Evolutionary conservation across 2,797 vertebrate genomes (phyloP).

Genomic region (Ptychadena robeensis): DNA sequence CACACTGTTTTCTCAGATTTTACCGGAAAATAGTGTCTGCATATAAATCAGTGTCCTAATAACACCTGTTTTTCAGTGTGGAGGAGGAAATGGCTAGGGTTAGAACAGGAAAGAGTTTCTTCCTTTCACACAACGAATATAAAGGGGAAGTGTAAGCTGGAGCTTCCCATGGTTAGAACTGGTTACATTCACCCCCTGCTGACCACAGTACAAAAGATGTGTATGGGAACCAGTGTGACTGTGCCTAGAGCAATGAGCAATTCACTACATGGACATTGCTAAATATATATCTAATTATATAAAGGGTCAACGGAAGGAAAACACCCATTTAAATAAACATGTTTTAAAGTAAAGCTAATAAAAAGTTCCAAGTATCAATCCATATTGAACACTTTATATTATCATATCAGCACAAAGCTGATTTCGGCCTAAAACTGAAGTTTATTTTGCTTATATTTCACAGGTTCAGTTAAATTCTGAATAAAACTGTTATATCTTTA

Average conservation of each 20-base stretch:
- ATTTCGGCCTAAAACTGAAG: too few species aligned
- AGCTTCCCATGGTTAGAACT: conserved; percentile 28
- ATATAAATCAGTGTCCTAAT: conserved; percentile 26
- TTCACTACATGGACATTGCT: not conserved
- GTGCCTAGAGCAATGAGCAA: not conserved
- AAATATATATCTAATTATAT: not conserved
- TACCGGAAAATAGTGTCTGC: not conserved
- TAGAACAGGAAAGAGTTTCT: conserved; percentile 52
- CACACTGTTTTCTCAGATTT: not conserved
- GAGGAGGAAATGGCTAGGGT: conserved; percentile 32
- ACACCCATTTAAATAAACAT: not conserved
- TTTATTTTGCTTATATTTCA: too few species aligned
- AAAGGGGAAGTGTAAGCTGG: conserved; percentile 31
- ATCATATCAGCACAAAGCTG: not conserved
- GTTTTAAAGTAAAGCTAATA: too few species aligned
- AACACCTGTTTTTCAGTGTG: conserved; percentile 36
- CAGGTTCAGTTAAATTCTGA: too few species aligned
- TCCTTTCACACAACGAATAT: conserved; percentile 42
- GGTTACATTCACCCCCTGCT: conserved; percentile 9
- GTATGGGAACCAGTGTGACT: not conserved
- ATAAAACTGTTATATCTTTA: too few species aligned
- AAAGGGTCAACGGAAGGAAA: not conserved
- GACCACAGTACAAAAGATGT: not conserved
- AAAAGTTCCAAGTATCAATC: not conserved
- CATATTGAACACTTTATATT: not conserved